Evolutionary conservation across 2,888 invertebrate species (phyloP).

Genomic region (Lasioglossum villosulum): DNA sequence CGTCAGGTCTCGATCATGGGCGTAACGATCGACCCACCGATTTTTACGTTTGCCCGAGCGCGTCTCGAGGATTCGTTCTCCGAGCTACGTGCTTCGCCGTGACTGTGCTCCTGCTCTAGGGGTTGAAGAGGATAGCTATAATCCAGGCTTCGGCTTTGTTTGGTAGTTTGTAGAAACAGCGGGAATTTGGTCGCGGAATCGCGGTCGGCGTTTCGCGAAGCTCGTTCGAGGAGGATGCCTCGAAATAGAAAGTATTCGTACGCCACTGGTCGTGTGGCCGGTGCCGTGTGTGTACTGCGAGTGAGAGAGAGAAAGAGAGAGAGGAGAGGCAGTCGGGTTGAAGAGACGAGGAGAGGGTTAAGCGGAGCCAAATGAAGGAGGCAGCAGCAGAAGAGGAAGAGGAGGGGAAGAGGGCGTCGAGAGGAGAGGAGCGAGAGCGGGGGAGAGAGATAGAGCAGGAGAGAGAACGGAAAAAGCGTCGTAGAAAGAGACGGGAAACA

Average conservation of each 20-base stretch:
- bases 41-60: slow-evolving; percentile 12
- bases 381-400: slow-evolving; percentile 28
- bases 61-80: background rate
- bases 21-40: slow-evolving; percentile 17
- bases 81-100: background rate
- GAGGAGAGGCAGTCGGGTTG: slow-evolving; percentile 16
- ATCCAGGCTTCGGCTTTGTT: background rate
- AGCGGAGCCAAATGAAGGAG: slow-evolving; percentile 33
- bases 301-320: background rate
- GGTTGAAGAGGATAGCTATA: background rate
- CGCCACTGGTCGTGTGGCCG: slow-evolving; percentile 67
- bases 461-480: slow-evolving; percentile 45
- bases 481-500: slow-evolving; percentile 57
- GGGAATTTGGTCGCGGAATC: slow-evolving; percentile 32
- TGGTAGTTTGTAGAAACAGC: background rate
- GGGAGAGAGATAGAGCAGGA: slow-evolving; percentile 35
- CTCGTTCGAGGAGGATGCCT: slow-evolving; percentile 51
- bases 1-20: slow-evolving; percentile 22
- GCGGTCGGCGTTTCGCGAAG: slow-evolving; percentile 27
- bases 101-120: background rate
- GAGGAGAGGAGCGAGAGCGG: slow-evolving; percentile 2
- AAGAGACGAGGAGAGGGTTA: slow-evolving; percentile 32
- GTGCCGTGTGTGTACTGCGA: slow-evolving; percentile 47
- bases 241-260: slow-evolving; percentile 67
- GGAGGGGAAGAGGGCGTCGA: slow-evolving; percentile 29